These are phyloP conservation scores for Hedya salicella DNA, from an alignment of 2,888 invertebrate genomes.

Conservation along the genomic window DNA sequence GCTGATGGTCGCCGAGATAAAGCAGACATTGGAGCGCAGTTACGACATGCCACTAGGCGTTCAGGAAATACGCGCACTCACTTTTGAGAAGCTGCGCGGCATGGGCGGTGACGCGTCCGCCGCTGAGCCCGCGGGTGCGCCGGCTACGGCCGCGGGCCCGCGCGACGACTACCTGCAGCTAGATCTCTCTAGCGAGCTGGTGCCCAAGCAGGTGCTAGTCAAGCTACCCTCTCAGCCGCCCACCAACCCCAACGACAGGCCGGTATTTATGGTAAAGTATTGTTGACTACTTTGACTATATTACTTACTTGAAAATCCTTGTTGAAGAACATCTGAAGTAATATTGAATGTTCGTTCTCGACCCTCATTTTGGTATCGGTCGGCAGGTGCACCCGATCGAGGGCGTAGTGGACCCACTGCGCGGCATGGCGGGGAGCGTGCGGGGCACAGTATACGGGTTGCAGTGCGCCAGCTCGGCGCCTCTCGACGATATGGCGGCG, in stretches of 20 bases:
- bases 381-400: conserved; percentile 92
- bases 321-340: no score
- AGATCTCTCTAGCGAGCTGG: conserved; percentile 82
- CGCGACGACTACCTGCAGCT: conserved; percentile 49
- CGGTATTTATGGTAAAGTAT: conserved; percentile 85
- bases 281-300: no score
- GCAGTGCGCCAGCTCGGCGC: no score
- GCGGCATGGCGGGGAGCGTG: no score
- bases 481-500: no score
- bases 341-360: background rate
- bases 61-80: conserved; percentile 94
- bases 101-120: conserved; percentile 67
- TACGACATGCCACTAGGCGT: conserved; percentile 96
- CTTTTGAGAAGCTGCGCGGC: conserved; percentile 90
- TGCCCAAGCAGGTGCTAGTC: conserved; percentile 90
- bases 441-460: no score
- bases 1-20: conserved; percentile 99
- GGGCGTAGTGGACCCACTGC: conserved; percentile 81
- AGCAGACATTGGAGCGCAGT: conserved; percentile 96
- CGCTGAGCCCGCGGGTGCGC: no score
- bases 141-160: conserved; percentile 49
- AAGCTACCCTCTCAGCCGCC: conserved; percentile 85
- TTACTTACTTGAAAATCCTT: no score
- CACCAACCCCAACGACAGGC: conserved; percentile 65
- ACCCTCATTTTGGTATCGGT: background rate